Evolutionary conservation across 2,888 invertebrate genomes (phyloP).

Genomic region (Crematogaster levior): DNA sequence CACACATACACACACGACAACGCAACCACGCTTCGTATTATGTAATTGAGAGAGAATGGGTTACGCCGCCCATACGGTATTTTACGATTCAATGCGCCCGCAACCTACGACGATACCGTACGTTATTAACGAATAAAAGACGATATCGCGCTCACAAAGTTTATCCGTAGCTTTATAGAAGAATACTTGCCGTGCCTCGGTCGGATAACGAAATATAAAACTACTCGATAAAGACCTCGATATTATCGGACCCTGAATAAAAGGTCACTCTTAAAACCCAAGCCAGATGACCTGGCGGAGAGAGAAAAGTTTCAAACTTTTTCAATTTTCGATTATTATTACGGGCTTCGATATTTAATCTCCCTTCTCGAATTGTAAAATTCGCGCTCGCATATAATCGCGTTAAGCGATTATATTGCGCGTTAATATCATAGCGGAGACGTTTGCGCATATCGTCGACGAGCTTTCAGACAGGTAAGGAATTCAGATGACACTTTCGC

Average conservation of each 20-base stretch:
- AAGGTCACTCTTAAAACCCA: constrained; percentile 9
- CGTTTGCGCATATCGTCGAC: constrained; percentile 37
- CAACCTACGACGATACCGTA: not conserved
- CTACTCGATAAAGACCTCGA: constrained; percentile 10
- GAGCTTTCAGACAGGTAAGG: constrained; percentile 31
- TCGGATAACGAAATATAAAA: constrained; percentile 32
- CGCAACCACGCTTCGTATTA: constrained; percentile 22
- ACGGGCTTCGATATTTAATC: not conserved
- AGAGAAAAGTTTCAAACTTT: not conserved
- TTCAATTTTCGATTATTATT: not conserved
- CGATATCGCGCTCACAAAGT: constrained; percentile 30
- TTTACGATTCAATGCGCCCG: constrained; percentile 29
- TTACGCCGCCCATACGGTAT: not conserved
- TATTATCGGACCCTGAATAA: constrained; percentile 4
- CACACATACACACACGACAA: not conserved
- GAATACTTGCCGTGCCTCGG: not conserved
- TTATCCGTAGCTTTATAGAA: constrained; percentile 34
- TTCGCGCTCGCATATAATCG: not conserved
- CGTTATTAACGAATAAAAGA: constrained; percentile 51
- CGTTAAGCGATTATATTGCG: not conserved
- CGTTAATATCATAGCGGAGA: not conserved
- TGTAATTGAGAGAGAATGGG: not conserved
- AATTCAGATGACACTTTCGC: constrained; percentile 45
- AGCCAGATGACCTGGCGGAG: not conserved
- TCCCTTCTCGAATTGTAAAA: not conserved